Base-by-base conservation (phyloP, 2,797 vertebrate genomes). In the Chiloscyllium punctatum region DNA sequence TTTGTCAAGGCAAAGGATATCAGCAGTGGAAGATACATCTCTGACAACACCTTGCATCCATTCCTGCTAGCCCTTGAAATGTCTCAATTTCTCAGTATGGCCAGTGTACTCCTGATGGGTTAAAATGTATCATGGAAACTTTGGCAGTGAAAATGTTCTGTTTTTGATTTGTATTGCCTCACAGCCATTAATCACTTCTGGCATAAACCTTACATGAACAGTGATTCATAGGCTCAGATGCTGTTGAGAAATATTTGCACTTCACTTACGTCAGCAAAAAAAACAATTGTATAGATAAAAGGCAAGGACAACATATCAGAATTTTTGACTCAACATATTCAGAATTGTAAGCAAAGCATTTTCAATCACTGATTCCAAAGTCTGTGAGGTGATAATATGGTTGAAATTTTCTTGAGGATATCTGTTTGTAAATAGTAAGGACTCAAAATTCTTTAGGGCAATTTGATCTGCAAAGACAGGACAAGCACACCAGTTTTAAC, bases 301-400 rank as follows among this genome's bases (percentile, higher is more conserved):
- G 48, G 33, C 94, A 95, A 95, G 71, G 71, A 77, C 94, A 77
- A 72, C 5, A 15, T 74, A 30, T 95, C 48, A 95, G 71, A 33
- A 95, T 94, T 95, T 48, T 77, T 95, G 71, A 37, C 48, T 69
- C 37, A 25, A 72, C 21, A 27, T 8, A 74, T 42, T 57, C 68
- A 57, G 71, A 33, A 77, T 95, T 74, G 94, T 95, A 33, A 95
- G 51, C 42, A 77, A 95, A 71, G 69, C 30, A 74, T 95, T 95
- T 53, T 95, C 77, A 48, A 77, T 53, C 42, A 77, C 69, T 77
- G 71, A 95, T 77, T 95, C 71, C 71, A 77, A 95, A 95, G 37
- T 77, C 51, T 95, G 48, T 21, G 71, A 95, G 48, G 13, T 94
- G 94, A 18, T 74, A 48, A 74, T 68, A 13, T 51, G 33, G 69